phyloP scores from a whole-genome alignment of 2,113 vertebrate genomes.

The Mesocricetus auratus region DNA sequence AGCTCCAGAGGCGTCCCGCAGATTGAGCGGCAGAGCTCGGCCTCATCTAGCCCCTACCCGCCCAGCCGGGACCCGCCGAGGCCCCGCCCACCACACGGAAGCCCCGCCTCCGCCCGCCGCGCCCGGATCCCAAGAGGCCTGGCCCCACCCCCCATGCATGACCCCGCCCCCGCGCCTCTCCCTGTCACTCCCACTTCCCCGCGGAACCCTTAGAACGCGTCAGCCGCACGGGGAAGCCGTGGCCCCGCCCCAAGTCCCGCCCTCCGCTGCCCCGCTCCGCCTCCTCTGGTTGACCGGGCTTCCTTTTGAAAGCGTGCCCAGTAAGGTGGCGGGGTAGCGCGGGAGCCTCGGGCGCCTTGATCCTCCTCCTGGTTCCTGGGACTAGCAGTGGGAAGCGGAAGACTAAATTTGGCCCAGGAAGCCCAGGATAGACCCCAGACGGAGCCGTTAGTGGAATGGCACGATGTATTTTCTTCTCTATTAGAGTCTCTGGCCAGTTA shows the following conservation, averaged over 20 bases:
- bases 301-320: not conserved
- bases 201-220: fast-evolving
- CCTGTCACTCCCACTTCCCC: not conserved
- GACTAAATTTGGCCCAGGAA: not conserved
- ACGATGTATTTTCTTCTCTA: not conserved
- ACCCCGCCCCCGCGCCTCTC: not conserved
- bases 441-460: not conserved
- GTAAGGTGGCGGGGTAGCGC: not conserved
- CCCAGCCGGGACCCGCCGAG: not conserved
- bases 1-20: not conserved
- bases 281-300: fast-evolving
- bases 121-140: not conserved
- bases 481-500: not conserved
- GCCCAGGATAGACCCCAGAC: not conserved
- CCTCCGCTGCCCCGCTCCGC: not conserved
- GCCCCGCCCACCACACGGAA: not conserved
- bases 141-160: not conserved
- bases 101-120: not conserved
- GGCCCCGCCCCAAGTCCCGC: not conserved
- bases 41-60: not conserved
- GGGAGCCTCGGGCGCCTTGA: not conserved
- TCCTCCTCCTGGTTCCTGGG: fast-evolving
- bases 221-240: fast-evolving
- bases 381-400: not conserved
- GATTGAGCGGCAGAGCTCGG: fast-evolving